phyloP scores from a whole-genome alignment of 2,888 invertebrate species.

The Ophioninae sp. region DNA sequence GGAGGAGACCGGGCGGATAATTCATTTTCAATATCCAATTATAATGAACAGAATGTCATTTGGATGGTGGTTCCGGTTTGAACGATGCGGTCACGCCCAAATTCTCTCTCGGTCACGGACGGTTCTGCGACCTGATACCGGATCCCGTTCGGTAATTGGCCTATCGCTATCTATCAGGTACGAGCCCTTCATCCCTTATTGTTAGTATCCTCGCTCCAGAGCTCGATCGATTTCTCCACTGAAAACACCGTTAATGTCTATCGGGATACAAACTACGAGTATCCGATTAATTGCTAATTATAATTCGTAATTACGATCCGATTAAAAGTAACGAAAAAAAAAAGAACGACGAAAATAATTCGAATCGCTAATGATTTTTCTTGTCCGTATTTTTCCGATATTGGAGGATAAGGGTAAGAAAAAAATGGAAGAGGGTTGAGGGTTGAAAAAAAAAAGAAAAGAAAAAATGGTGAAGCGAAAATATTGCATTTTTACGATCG shows the following conservation, averaged over 20 bases:
- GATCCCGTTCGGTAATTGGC: slow-evolving; percentile 13
- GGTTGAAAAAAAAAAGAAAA: slow-evolving; percentile 7
- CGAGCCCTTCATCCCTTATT: slow-evolving; percentile 2
- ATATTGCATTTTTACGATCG: slow-evolving; percentile 73
- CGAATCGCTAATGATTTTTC: too few species aligned
- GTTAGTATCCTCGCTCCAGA: slow-evolving; percentile 9
- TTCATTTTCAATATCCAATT: slow-evolving; percentile 67
- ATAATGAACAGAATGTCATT: slow-evolving; percentile 70
- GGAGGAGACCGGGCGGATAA: slow-evolving; percentile 57
- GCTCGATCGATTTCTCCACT: slow-evolving; percentile 42
- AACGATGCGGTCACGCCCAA: slow-evolving; percentile 64
- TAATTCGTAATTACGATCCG: background rate
- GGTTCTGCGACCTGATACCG: slow-evolving; percentile 12
- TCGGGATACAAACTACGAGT: background rate
- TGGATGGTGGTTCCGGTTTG: slow-evolving; percentile 53
- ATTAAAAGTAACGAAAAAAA: background rate
- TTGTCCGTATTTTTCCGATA: too few species aligned
- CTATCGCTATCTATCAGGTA: background rate
- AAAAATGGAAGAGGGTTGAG: slow-evolving; percentile 3
- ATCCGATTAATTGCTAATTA: background rate
- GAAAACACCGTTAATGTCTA: background rate
- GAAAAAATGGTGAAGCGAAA: slow-evolving; percentile 32
- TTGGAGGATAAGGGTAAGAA: slow-evolving; percentile 14
- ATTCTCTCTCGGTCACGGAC: slow-evolving; percentile 50
- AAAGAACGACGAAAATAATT: background rate